Percentiles rank a stretch among this genome's conserved stretches.
phyloP scores from a whole-genome alignment of 2,888 invertebrate genomes.

The Sinotaia quadrata region DNA sequence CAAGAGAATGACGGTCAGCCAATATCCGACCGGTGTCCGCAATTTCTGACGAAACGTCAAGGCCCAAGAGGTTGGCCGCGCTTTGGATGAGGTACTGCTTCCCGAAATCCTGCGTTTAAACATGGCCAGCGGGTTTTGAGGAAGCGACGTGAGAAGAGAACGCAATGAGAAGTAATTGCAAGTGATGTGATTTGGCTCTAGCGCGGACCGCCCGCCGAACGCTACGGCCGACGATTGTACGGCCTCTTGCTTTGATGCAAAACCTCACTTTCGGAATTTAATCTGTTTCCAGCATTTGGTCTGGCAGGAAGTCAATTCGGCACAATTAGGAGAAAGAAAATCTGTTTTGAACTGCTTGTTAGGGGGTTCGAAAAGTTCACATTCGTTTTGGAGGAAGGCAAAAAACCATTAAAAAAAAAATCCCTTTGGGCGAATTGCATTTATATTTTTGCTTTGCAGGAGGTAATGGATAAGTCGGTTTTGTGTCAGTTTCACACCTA shows the following conservation, averaged over 20 bases:
- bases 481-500: not conserved
- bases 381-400: too few relatives aligned
- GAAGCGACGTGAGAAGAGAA: not conserved
- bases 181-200: not conserved
- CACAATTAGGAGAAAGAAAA: not conserved
- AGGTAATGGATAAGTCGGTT: not conserved
- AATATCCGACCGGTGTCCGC: too few relatives aligned
- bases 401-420: too few relatives aligned
- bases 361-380: not conserved
- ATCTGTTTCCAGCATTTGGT: not conserved
- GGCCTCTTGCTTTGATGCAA: not conserved
- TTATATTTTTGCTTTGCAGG: not conserved
- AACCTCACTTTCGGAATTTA: not conserved
- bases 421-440: constrained; percentile 12
- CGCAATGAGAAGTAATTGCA: too few relatives aligned
- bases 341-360: not conserved
- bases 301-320: not conserved
- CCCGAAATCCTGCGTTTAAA: too few relatives aligned
- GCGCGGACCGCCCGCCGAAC: not conserved
- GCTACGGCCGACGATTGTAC: not conserved
- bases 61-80: too few relatives aligned
- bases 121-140: not conserved
- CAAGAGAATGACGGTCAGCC: too few relatives aligned
- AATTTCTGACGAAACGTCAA: too few relatives aligned
- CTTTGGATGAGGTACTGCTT: too few relatives aligned